These are phyloP conservation scores for Callyntrura guangdongensis DNA, from an alignment of 2,888 invertebrate species.

Conservation along the genomic window DNA sequence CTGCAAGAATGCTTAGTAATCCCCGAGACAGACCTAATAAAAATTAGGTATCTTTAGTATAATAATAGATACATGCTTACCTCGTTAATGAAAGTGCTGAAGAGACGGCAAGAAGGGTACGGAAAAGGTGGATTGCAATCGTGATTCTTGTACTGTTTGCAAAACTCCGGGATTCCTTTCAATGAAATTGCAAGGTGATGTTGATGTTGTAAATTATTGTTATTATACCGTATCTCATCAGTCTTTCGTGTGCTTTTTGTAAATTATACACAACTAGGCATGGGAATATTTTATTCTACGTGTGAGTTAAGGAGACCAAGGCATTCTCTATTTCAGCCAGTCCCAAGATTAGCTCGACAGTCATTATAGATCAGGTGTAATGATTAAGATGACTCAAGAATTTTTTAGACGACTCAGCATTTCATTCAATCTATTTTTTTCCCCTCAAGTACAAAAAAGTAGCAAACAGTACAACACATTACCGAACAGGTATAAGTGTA, in stretches of 20 bases:
- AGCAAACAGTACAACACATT: constrained; percentile 6
- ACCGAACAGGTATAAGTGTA: not conserved
- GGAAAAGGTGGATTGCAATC: too few species aligned
- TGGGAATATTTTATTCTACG: constrained; percentile 50
- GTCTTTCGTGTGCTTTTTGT: not conserved
- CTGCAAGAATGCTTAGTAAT: constrained; percentile 2
- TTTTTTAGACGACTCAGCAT: constrained; percentile 64
- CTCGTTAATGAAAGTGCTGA: not conserved
- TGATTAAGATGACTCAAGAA: constrained; percentile 74
- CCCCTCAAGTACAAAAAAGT: constrained; percentile 1
- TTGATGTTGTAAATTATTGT: constrained; percentile 41
- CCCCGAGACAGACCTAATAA: not conserved
- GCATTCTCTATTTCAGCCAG: constrained; percentile 26
- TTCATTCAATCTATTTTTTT: constrained; percentile 58
- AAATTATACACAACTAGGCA: constrained; percentile 15
- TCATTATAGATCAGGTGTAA: constrained; percentile 56
- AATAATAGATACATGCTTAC: not conserved
- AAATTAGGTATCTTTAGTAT: not conserved
- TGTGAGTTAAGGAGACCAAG: not conserved
- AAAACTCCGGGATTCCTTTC: constrained; percentile 40
- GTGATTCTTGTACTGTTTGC: not conserved
- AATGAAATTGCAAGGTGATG: constrained; percentile 55
- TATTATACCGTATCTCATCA: constrained; percentile 52
- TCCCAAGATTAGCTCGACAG: constrained; percentile 4
- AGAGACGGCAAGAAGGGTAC: not conserved